phyloP scores from a whole-genome alignment of 2,888 invertebrate genomes.

The Taphrorychus bicolor region DNA sequence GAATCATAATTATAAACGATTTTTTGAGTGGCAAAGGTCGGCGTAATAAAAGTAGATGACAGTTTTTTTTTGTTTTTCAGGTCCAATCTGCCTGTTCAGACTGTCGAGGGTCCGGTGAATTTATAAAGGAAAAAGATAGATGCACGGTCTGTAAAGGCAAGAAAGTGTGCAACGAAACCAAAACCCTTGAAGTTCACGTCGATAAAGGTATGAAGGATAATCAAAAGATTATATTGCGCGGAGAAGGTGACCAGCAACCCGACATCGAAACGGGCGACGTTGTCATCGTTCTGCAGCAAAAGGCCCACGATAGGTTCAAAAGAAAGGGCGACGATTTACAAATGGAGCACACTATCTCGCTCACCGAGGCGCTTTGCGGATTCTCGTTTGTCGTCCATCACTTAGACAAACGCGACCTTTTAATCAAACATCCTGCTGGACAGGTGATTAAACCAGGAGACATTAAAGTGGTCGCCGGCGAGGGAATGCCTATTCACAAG shows the following conservation, averaged over 20 bases:
- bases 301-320: conserved; percentile 80
- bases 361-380: conserved; percentile 92
- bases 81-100: conserved; percentile 67
- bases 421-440: conserved; percentile 80
- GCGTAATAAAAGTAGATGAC: no score
- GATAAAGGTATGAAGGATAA: conserved; percentile 87
- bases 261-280: conserved; percentile 84
- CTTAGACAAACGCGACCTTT: conserved; percentile 84
- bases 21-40: no score
- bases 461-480: conserved; percentile 78
- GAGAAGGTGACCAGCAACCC: conserved; percentile 91
- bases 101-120: conserved; percentile 75
- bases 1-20: no score
- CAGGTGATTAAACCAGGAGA: conserved; percentile 84
- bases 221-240: conserved; percentile 84
- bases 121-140: conserved; percentile 80
- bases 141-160: conserved; percentile 85
- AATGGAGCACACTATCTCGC: conserved; percentile 75
- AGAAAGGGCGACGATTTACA: conserved; percentile 78
- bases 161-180: conserved; percentile 82
- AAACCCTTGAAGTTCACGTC: conserved; percentile 85
- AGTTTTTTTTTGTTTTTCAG: no score
- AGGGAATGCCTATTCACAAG: conserved; percentile 90
- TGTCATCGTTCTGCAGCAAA: conserved; percentile 83
- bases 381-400: conserved; percentile 86